Evolutionary conservation across 2,797 vertebrate genomes (phyloP).

Genomic region (Sebastes matsubarae): DNA sequence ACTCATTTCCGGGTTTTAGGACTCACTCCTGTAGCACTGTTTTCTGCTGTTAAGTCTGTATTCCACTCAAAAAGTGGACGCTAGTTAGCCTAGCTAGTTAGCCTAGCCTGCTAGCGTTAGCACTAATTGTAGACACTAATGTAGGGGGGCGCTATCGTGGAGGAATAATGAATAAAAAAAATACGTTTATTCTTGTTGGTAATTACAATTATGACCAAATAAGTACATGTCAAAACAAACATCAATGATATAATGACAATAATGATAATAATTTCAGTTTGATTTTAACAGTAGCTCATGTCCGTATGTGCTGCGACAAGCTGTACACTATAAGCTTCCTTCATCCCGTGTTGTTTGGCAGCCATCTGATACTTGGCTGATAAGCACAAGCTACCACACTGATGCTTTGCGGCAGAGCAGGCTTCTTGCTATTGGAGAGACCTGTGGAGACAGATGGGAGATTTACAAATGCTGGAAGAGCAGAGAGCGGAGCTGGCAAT

Average conservation of each 20-base stretch:
- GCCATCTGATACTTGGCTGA: slow-evolving; percentile 39
- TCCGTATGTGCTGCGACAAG: neutral
- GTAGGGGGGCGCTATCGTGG: neutral
- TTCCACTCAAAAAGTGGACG: neutral
- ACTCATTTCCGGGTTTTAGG: no score
- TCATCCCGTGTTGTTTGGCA: slow-evolving; percentile 39
- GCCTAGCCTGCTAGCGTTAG: neutral
- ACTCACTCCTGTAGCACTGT: no score
- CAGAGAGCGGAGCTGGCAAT: slow-evolving; percentile 46
- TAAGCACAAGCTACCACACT: slow-evolving; percentile 18
- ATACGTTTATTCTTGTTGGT: neutral
- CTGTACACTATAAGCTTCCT: slow-evolving; percentile 28
- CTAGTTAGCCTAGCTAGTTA: neutral
- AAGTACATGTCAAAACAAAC: neutral
- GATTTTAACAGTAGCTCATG: neutral
- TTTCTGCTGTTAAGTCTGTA: neutral
- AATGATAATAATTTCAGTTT: neutral
- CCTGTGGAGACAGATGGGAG: slow-evolving; percentile 65
- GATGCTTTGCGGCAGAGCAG: slow-evolving; percentile 42
- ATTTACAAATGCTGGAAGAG: slow-evolving; percentile 49
- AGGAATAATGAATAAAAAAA: neutral
- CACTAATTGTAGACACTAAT: neutral
- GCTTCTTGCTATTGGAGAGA: slow-evolving; percentile 49
- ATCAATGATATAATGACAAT: neutral
- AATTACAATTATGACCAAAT: neutral